Evolutionary conservation across 2,888 invertebrate species (phyloP), one percentile per base, ranked within the genome.

Genomic region (Autographa gamma): DNA sequence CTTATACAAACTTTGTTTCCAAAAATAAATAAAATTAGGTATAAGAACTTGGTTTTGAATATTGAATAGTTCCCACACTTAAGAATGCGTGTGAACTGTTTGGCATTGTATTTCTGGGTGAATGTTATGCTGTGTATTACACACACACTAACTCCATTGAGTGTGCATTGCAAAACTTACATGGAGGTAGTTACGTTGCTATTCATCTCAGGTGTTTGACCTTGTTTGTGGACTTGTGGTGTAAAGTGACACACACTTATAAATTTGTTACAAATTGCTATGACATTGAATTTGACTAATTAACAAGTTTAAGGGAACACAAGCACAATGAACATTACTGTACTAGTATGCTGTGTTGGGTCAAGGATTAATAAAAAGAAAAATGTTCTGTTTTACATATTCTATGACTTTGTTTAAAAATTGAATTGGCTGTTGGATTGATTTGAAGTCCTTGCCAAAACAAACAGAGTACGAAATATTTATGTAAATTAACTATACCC

Each of bases 41-140:
- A 64, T 32, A 71, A 69, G 72, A 75, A 68, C 73, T 71, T 54
- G 66, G 64, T 76, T 77, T 85, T 82, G 79, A 81, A 84, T 84
- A 84, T 83, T 85, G 81, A 80, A 79, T 70, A 77, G 81, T 91
- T 91, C 92, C 86, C 93, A 93, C 90, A 87, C 80, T 85, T 79
- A 80, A 80, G 74, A 86, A 88, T 77, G 90, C 89, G 92, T 95
- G 95, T 91, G 95, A 95, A 95, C 86, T 85, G 89, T 88, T 90
- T 88, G 91, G 90, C 93, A 95, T 95, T 95, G 95, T 92, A 74
- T 85, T 86, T 89, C 73, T 88, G 81, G 85, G 91, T 90, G 90
- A 92, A 91, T 92, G 92, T 90, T 91, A 86, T 86, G 85, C 84
- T 84, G 86, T 85, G 82, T 81, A 81, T 87, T 84, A 87, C 85